A percentile compares a stretch with the other conserved stretches of the same genome.
phyloP scores from a whole-genome alignment of 2,888 invertebrate genomes.

The Tipula helvola region DNA sequence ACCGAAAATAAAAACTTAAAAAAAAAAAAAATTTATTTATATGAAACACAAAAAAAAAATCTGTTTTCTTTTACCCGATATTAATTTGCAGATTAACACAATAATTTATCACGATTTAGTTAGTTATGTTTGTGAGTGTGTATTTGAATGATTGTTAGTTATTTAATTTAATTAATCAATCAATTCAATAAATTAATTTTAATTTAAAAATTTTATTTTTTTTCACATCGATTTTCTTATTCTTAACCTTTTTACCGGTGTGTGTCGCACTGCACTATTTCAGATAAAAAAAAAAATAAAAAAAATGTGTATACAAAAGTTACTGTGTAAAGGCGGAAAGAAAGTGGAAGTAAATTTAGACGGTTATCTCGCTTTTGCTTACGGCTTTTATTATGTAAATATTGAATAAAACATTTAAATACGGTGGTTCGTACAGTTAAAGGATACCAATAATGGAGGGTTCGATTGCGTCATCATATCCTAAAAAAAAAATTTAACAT shows the following conservation, averaged over 20 bases:
- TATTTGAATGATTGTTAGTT: background rate
- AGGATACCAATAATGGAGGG: background rate
- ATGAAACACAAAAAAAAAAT: background rate
- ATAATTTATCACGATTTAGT: background rate
- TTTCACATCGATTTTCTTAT: background rate
- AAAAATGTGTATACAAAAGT: background rate
- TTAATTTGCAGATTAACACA: background rate
- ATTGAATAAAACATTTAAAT: background rate
- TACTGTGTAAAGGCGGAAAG: background rate
- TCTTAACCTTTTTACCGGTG: background rate
- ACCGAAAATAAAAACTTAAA: background rate
- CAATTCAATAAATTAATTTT: background rate
- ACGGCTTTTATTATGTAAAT: background rate
- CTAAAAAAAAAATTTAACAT: background rate
- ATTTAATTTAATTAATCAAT: background rate
- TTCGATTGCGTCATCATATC: background rate
- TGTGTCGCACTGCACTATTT: background rate
- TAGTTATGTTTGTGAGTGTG: background rate
- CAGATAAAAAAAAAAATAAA: background rate
- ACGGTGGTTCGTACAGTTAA: background rate
- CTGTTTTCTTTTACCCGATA: background rate
- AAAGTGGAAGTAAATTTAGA: background rate
- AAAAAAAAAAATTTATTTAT: background rate
- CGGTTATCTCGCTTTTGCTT: background rate
- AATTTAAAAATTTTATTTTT: background rate